Evolutionary conservation across 2,113 vertebrate species (phyloP).

Genomic region (Thalassarche chlororhynchos): DNA sequence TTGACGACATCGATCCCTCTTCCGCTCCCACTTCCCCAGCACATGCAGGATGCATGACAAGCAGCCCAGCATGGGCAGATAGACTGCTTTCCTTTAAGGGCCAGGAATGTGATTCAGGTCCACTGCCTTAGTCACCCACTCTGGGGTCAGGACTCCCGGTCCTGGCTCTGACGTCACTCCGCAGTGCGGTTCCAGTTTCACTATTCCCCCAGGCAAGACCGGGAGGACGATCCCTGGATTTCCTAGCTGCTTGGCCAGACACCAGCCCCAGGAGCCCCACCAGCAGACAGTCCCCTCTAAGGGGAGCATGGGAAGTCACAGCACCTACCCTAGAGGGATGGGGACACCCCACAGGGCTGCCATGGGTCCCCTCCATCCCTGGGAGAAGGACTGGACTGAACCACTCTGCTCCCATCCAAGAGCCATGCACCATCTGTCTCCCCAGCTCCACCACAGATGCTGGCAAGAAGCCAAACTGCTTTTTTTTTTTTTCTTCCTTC

Average conservation of each 20-base stretch:
- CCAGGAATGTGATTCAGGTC: neutral
- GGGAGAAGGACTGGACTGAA: neutral
- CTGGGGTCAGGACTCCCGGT: accelerated
- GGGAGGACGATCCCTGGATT: neutral
- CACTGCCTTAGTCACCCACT: neutral
- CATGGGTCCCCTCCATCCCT: neutral
- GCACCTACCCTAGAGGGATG: neutral
- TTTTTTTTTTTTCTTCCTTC: neutral
- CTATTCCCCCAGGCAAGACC: accelerated
- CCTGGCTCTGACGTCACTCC: neutral
- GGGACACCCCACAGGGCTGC: accelerated
- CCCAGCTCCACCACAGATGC: neutral
- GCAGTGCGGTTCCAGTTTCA: accelerated
- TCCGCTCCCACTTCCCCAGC: accelerated
- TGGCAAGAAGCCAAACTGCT: neutral
- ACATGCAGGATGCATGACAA: accelerated
- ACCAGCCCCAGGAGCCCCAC: neutral
- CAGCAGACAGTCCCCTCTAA: neutral
- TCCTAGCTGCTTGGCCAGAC: neutral
- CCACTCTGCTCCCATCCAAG: neutral
- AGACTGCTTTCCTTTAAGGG: accelerated
- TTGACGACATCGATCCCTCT: accelerated
- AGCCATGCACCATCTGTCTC: neutral
- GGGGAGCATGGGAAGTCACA: neutral
- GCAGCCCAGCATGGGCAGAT: accelerated